Percentiles rank a stretch among this genome's conserved stretches.
These are phyloP conservation scores for Actinopyga echinites DNA, from an alignment of 53 echinoderm and acorn worm species.

Conservation along the genomic window DNA sequence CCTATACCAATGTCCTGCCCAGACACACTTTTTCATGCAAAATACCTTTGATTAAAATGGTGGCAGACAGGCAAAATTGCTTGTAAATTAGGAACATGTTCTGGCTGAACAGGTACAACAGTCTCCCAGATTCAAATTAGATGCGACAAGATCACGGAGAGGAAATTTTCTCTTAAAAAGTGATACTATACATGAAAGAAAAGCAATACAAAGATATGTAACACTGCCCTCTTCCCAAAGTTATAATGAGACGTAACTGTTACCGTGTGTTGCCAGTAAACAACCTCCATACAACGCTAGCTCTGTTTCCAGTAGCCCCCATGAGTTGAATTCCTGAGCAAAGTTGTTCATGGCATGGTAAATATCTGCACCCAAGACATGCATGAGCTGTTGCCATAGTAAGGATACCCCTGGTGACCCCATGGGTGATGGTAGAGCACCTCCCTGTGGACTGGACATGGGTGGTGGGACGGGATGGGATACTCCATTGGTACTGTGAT, in stretches of 20 bases:
- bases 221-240: too few relatives aligned
- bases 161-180: neutral
- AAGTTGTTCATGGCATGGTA: slow-evolving; percentile 90
- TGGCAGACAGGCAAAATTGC: too few relatives aligned
- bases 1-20: too few relatives aligned
- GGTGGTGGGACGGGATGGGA: slow-evolving; percentile 58
- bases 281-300: slow-evolving; percentile 79
- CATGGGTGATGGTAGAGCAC: slow-evolving; percentile 43
- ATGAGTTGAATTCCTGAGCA: slow-evolving; percentile 86
- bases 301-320: slow-evolving; percentile 88
- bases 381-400: slow-evolving; percentile 92
- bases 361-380: slow-evolving; percentile 76
- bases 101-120: too few relatives aligned
- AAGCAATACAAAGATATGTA: too few relatives aligned
- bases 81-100: too few relatives aligned
- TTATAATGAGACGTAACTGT: slow-evolving; percentile 19
- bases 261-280: slow-evolving; percentile 81
- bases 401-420: slow-evolving; percentile 63
- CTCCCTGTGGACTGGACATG: slow-evolving; percentile 51
- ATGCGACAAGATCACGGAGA: too few relatives aligned
- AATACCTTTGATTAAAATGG: too few relatives aligned
- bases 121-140: too few relatives aligned
- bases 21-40: too few relatives aligned
- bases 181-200: too few relatives aligned
- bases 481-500: slow-evolving; percentile 64